Base-by-base conservation (phyloP, 2,113 vertebrate genomes). In the Zingel zingel region DNA sequence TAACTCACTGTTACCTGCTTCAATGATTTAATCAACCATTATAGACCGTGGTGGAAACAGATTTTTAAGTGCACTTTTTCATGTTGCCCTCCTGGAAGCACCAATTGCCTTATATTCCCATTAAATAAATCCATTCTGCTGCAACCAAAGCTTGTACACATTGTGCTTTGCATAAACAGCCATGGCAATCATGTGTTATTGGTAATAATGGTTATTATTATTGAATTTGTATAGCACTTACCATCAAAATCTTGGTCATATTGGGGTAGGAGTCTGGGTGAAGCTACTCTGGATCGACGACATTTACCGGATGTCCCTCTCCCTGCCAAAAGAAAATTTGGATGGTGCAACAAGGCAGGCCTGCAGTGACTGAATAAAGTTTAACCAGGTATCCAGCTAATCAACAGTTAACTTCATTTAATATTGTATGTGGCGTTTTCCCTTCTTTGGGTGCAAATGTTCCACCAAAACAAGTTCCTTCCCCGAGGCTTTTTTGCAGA, bases 21-120 rank as follows among this genome's bases (percentile, higher is more conserved):
- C 72, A 62, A 25, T 27, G 50, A 75, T 27, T n/a, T 39, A 39
- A 78, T 81, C 48, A 81, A 15, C 30, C 63, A 6, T 30, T 27
- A 67, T 23, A 65, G 69, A 56, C 21, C 56, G 10, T 1, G 63
- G 13, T 33, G 39, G 69, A 72, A 58, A 50, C 75, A 75, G 74
- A 70, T 65, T 63, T 74, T 83, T 23, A 23, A 67, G 53, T 33
- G 16, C 2, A 23, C n/a, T 19, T 36, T 63, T 23, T 70, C 14
- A 70, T 14, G 21, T 54, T 54, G 33, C 5, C 47, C 36, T 18
- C 14, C 50, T 43, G 56, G 14, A 54, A 62, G 4, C 8, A 33
- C 10, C 48, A 21, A 43, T 5, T 12, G 48, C 21, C 14, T 12
- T 16, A 23, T 51, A 18, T 25, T 27, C 21, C 10, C 14, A 45